Evolutionary conservation across 92 coral and sea anemone genomes (phyloP), one percentile per base, ranked within the genome.

Genomic region (Phenganax marumi): DNA sequence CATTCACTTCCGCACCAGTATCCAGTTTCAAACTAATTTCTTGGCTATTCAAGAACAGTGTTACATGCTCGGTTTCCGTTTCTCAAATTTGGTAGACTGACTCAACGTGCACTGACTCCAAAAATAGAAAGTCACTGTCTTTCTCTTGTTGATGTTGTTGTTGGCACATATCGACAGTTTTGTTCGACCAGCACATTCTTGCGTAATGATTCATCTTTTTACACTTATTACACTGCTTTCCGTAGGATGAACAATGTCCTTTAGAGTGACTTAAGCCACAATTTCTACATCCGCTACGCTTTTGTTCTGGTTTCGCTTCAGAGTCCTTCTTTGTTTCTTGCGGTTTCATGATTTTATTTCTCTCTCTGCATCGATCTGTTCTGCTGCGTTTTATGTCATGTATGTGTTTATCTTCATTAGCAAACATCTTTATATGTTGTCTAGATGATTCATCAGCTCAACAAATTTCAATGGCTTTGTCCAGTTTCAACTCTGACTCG

Each of bases 1-100:
- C 75, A 54, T 84, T 84, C 23, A 52, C 87, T 74, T 84, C 87
- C 9, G 82, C 73, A 48, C 74, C 83, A 8, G 82, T 73, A 78
- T 84, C 87, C 43, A 84, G 52, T 68, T 84, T 77, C 69, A 84
- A 68, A 50, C 50, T 43, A 72, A 82, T 57, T 0, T 82, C 70
- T 64, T 24, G 68, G 13, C 54, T 76, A 57, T 84, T 74, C 43
- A 84, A 51, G 7, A 13, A 56, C 52, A 84, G 65, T 54, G 83
- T 84, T 46, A 84, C 65, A 61, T 84, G 60, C 53, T 84, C 87
- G 6, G 87, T 81, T 84, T 84, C 70, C 14, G 75, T 26, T 13
- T 73, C 23, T 10, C 56, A 46, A 48, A 48, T 58, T 2, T 39
- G 50, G 72, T 16, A 23, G 33, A 60, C 75, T 11, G 72, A 22